A percentile compares a stretch with the other conserved stretches of the same genome.
Conservation (phyloP, 1,140 invertebrate species). For the Drosophila tristis region DNA sequence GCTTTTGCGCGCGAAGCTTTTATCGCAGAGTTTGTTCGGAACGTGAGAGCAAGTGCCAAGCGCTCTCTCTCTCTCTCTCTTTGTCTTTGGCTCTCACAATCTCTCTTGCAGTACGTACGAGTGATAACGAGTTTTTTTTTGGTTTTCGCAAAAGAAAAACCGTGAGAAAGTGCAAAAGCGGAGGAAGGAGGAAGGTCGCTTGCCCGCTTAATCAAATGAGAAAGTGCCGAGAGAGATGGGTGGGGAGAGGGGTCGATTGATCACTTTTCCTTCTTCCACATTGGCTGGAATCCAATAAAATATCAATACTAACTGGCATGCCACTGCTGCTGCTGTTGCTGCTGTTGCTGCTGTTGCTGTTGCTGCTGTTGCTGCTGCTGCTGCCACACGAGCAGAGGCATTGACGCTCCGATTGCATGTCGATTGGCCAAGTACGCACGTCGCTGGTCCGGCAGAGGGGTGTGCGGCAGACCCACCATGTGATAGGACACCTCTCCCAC, state of each 20-base stretch:
- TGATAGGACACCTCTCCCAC: constrained; percentile 53
- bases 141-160: constrained; percentile 55
- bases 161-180: constrained; percentile 72
- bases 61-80: constrained; percentile 26
- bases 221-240: constrained; percentile 45
- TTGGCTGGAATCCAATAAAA: background rate
- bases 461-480: constrained; percentile 74
- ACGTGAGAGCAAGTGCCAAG: constrained; percentile 49
- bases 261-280: constrained; percentile 31
- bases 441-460: constrained; percentile 61
- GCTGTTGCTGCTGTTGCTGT: constrained; percentile 34
- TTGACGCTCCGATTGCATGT: constrained; percentile 70
- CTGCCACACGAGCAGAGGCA: constrained; percentile 73
- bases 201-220: constrained; percentile 75
- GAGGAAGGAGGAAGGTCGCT: constrained; percentile 70
- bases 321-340: constrained; percentile 35
- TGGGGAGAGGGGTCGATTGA: constrained; percentile 22
- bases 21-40: constrained; percentile 34
- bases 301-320: constrained; percentile 62
- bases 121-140: constrained; percentile 75
- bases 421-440: constrained; percentile 78
- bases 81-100: constrained; percentile 10
- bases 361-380: constrained; percentile 43
- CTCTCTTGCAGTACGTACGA: constrained; percentile 13
- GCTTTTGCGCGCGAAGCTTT: constrained; percentile 53